Conservation (phyloP, 2,888 invertebrate species). For the Ophioninae sp. region DNA sequence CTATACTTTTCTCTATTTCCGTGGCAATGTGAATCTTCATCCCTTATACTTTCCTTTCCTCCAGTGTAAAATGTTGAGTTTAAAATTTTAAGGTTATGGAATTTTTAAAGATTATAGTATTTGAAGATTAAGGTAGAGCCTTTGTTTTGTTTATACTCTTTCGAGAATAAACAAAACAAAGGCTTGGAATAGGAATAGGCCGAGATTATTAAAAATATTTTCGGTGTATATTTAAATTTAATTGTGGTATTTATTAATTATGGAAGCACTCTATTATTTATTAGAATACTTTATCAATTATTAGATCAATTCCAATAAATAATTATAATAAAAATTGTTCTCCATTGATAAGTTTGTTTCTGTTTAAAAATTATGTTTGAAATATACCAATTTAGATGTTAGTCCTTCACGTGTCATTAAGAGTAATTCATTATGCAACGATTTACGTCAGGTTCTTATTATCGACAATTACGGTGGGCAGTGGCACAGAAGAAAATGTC, state of each 20-base stretch:
- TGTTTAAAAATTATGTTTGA: not conserved
- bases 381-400: not conserved
- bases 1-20: not conserved
- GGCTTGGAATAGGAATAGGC: not conserved
- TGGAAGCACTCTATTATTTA: too few species aligned
- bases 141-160: not conserved
- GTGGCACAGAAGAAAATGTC: conserved; percentile 27
- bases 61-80: not conserved
- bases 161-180: not conserved
- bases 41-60: not conserved
- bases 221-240: not conserved
- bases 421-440: not conserved
- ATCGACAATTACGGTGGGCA: conserved; percentile 38
- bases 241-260: not conserved
- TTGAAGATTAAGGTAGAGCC: not conserved
- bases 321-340: not conserved
- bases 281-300: too few species aligned
- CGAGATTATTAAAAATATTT: not conserved
- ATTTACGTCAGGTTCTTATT: conserved; percentile 32
- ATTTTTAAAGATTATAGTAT: not conserved
- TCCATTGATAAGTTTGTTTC: not conserved
- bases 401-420: not conserved
- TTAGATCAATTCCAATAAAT: too few species aligned
- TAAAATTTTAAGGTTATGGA: not conserved
- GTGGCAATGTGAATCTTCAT: not conserved